Conservation (phyloP, 2,797 vertebrate species). For the Enteromius paludinosus region DNA sequence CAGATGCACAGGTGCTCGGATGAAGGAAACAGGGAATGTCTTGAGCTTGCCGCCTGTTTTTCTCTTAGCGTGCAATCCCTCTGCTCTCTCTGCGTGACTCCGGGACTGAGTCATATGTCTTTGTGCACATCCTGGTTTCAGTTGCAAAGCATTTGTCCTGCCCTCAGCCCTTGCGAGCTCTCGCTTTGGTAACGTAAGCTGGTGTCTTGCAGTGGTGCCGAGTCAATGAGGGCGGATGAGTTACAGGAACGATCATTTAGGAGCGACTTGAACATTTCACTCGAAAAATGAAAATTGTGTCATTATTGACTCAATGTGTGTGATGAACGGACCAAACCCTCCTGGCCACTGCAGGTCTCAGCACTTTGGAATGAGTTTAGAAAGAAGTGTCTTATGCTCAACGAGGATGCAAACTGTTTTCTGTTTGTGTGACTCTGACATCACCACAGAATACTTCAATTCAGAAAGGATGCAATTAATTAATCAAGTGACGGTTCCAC, state of each 20-base stretch:
- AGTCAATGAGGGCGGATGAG: background rate
- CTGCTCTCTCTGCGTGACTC: constrained; percentile 29
- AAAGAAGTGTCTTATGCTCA: no score
- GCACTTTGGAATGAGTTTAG: no score
- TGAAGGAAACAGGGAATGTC: constrained; percentile 22
- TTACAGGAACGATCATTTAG: background rate
- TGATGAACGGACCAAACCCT: no score
- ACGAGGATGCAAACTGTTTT: no score
- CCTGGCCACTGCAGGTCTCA: no score
- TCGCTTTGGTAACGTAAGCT: background rate
- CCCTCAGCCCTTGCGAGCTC: constrained; percentile 20
- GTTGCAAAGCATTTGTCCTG: constrained; percentile 35
- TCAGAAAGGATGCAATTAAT: no score
- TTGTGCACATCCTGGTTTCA: constrained; percentile 36
- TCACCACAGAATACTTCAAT: no score
- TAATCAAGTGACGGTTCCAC: no score
- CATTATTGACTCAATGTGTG: background rate
- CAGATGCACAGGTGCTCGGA: constrained; percentile 41
- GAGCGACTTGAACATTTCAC: background rate
- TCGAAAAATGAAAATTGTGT: background rate
- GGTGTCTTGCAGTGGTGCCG: constrained; percentile 1
- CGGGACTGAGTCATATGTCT: constrained; percentile 22
- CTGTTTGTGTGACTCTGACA: no score
- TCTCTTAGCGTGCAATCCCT: constrained; percentile 35
- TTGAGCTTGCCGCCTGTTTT: constrained; percentile 25